Percentiles rank a stretch among this genome's conserved stretches.
Evolutionary conservation across 2,113 vertebrate genomes (phyloP).

Genomic region (Hemichromis elongatus): DNA sequence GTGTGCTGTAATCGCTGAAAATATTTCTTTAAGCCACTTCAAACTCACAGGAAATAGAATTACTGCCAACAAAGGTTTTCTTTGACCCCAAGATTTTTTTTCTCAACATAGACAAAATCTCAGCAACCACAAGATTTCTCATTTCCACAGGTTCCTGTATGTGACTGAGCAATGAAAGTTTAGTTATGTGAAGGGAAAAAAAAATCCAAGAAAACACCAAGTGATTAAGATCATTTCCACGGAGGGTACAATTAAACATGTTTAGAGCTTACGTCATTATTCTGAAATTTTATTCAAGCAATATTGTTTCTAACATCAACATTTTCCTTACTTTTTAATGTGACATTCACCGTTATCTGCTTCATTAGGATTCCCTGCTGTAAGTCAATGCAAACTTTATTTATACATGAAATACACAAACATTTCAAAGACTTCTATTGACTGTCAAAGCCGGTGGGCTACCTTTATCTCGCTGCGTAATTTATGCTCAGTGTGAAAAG

Average conservation of each 20-base stretch:
- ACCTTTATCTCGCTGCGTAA: not conserved
- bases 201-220: not conserved
- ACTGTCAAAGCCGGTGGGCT: not conserved
- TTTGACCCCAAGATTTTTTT: not conserved
- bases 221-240: not conserved
- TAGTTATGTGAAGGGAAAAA: not conserved
- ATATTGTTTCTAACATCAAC: not conserved
- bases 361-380: not conserved
- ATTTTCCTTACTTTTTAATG: not conserved
- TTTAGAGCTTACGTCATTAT: not conserved
- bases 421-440: not conserved
- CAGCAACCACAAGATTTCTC: slow-evolving; percentile 4
- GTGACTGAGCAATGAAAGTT: not conserved
- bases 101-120: no score
- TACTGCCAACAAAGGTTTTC: not conserved
- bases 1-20: not conserved
- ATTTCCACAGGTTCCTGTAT: not conserved
- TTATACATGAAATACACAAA: not conserved
- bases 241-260: not conserved
- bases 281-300: not conserved
- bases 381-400: not conserved
- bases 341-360: not conserved
- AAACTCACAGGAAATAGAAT: not conserved
- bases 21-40: not conserved
- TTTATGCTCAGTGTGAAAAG: not conserved